Conservation (phyloP, 2,797 vertebrate species). For the Danio jaintianensis region DNA sequence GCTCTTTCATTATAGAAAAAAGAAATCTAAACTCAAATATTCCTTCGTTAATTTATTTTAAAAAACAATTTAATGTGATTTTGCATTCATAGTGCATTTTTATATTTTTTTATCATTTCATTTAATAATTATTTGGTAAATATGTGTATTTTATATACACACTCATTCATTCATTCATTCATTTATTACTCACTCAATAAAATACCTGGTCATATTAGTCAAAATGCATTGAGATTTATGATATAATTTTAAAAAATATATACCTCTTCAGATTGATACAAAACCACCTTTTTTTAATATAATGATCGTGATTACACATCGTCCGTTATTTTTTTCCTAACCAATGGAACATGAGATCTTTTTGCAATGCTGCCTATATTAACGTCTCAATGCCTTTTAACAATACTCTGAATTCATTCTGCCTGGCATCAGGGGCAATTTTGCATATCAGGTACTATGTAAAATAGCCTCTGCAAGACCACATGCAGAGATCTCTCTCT, state of each 20-base stretch:
- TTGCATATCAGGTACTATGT: slow-evolving; percentile 60
- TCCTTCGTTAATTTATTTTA: background rate
- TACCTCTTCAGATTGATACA: background rate
- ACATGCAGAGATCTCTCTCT: slow-evolving; percentile 60
- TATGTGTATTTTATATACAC: too few species aligned
- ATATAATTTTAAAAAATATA: background rate
- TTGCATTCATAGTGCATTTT: too few species aligned
- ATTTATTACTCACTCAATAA: too few species aligned
- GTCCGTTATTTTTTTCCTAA: background rate
- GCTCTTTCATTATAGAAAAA: background rate
- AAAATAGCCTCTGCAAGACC: slow-evolving; percentile 61
- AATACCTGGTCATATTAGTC: background rate
- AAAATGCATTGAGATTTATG: background rate
- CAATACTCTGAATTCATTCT: slow-evolving; percentile 7
- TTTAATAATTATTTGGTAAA: too few species aligned
- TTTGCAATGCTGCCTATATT: background rate
- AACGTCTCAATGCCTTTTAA: slow-evolving; percentile 23
- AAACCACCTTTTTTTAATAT: background rate
- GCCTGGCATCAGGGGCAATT: slow-evolving; percentile 11
- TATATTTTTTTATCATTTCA: too few species aligned
- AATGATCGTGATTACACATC: background rate
- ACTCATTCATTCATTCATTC: background rate
- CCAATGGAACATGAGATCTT: background rate
- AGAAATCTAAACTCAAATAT: background rate
- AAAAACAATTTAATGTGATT: background rate